These are phyloP conservation scores for Branchinecta lynchi DNA, from an alignment of 1,140 invertebrate species.

Conservation along the genomic window DNA sequence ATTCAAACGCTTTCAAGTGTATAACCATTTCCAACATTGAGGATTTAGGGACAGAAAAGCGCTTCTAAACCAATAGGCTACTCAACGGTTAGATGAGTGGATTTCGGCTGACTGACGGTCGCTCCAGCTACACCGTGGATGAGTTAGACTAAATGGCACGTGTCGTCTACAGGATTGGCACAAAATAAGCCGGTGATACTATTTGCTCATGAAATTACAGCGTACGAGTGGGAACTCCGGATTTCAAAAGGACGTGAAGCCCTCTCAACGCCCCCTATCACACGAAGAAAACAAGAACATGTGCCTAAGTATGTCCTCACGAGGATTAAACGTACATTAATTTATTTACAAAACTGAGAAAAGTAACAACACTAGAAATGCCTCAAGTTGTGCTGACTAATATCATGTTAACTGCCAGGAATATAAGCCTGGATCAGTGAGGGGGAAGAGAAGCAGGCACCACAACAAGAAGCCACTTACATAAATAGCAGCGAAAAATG, in stretches of 20 bases:
- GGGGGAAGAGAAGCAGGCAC: constrained; percentile 54
- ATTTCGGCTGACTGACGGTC: background rate
- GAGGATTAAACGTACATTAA: no score
- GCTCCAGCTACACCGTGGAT: background rate
- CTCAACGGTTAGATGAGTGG: background rate
- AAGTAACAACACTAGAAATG: no score
- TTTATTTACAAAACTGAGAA: no score
- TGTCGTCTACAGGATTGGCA: background rate
- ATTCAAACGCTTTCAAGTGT: background rate
- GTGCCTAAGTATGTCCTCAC: no score
- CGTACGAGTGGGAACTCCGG: background rate
- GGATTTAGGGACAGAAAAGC: background rate
- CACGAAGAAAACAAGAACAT: no score
- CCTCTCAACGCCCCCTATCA: no score
- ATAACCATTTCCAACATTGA: background rate
- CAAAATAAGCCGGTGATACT: constrained; percentile 3
- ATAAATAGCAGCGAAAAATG: constrained; percentile 48
- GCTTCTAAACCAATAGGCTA: constrained; percentile 3
- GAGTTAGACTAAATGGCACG: constrained; percentile 3
- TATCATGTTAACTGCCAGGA: background rate
- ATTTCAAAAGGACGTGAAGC: background rate
- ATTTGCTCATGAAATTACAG: background rate
- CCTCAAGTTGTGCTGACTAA: background rate
- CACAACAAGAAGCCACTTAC: constrained; percentile 56
- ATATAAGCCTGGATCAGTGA: constrained; percentile 62